phyloP scores from a whole-genome alignment of 2,888 invertebrate genomes.

The Caenorhabditis sp. region DNA sequence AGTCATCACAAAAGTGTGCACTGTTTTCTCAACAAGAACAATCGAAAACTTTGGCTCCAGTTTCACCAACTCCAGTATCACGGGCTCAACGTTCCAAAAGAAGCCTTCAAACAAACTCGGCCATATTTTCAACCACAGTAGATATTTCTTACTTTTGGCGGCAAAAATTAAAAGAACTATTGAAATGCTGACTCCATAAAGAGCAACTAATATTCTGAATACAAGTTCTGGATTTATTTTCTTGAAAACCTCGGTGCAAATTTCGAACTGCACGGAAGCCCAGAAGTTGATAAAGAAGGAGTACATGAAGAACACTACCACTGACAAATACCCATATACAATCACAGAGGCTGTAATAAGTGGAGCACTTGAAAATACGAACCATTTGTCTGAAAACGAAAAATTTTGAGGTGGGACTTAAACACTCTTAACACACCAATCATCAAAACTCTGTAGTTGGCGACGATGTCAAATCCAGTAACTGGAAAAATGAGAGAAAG shows the following conservation, averaged over 20 bases:
- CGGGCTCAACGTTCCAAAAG: background rate
- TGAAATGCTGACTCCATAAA: constrained; percentile 17
- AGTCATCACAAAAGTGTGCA: background rate
- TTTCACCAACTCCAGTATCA: background rate
- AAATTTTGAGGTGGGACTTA: no score
- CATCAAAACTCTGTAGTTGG: constrained; percentile 8
- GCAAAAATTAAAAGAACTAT: no score
- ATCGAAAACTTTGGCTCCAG: background rate
- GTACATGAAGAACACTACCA: constrained; percentile 3
- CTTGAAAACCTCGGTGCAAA: background rate
- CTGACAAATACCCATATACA: constrained; percentile 13
- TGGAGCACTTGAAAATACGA: background rate
- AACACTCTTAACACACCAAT: constrained; percentile 2
- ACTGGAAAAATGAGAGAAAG: constrained; percentile 11
- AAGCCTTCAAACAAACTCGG: constrained; percentile 25
- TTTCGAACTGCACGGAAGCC: background rate
- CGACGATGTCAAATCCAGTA: constrained; percentile 2
- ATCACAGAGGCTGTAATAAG: background rate
- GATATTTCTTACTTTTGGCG: no score
- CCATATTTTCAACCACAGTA: no score
- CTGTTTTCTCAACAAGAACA: constrained; percentile 4
- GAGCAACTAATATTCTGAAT: background rate
- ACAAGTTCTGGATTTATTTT: background rate
- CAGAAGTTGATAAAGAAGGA: constrained; percentile 24
- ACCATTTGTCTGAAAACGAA: constrained; percentile 25